phyloP scores from a whole-genome alignment of 2,113 vertebrate genomes.

The Cygnus buccinator region DNA sequence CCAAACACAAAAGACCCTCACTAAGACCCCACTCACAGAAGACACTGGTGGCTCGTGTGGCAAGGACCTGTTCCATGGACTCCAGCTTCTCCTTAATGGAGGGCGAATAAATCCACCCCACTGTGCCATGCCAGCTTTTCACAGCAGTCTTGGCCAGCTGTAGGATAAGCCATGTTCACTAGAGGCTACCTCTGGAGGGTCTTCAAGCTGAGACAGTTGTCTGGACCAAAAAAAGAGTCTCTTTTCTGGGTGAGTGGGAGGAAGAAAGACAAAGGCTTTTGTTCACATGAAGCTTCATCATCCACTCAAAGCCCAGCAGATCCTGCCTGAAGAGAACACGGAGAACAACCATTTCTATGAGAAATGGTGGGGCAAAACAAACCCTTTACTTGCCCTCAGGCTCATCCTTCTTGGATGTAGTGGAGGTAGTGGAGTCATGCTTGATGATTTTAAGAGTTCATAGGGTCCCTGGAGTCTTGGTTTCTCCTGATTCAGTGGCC shows the following conservation, averaged over 20 bases:
- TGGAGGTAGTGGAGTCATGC: neutral
- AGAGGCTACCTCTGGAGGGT: fast-evolving
- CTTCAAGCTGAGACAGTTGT: neutral
- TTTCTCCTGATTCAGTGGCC: neutral
- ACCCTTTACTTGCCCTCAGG: fast-evolving
- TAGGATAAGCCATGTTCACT: neutral
- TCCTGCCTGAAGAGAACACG: neutral
- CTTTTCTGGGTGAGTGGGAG: neutral
- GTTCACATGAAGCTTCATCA: neutral
- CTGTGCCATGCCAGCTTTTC: neutral
- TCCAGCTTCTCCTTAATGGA: fast-evolving
- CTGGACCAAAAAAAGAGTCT: neutral
- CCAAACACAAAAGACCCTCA: neutral
- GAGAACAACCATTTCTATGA: neutral
- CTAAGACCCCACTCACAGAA: neutral
- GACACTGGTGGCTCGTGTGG: no score
- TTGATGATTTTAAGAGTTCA: neutral
- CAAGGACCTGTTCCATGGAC: no score
- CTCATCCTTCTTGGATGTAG: neutral
- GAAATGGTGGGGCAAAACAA: neutral
- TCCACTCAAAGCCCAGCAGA: neutral
- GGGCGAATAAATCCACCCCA: fast-evolving
- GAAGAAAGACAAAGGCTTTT: neutral
- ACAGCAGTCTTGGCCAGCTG: neutral
- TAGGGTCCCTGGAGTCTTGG: neutral